Percentiles rank a stretch among this genome's conserved stretches.
These are phyloP conservation scores for Zoanthus sansibaricus DNA, from an alignment of 92 coral and sea anemone species.

Conservation along the genomic window DNA sequence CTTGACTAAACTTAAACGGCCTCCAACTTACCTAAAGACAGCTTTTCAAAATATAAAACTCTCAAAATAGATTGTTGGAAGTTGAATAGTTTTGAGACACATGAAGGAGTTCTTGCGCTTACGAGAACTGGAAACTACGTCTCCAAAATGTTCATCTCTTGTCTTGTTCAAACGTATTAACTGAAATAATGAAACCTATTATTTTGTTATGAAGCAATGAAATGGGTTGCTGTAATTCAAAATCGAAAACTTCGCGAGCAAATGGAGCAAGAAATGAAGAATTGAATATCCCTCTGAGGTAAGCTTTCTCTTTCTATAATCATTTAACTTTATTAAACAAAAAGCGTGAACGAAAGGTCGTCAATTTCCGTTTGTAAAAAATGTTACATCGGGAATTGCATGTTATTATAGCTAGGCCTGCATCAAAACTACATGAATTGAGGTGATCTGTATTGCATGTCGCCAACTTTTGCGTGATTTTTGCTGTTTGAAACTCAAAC, in stretches of 20 bases:
- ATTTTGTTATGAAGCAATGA: conserved; percentile 22
- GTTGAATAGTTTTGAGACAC: not conserved
- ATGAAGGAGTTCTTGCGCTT: conserved; percentile 10
- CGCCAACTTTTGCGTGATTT: not conserved
- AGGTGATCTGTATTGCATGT: not conserved
- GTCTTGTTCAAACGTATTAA: conserved; percentile 7
- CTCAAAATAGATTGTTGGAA: not conserved
- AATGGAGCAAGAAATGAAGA: conserved; percentile 55
- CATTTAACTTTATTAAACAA: not conserved
- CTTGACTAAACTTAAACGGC: not conserved
- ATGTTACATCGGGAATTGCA: not conserved
- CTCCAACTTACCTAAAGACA: not conserved
- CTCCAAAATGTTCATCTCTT: conserved; percentile 16
- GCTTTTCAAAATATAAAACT: not conserved
- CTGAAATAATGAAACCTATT: not conserved
- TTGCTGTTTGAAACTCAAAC: not conserved
- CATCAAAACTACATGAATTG: not conserved
- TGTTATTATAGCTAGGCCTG: not conserved
- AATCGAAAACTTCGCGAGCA: conserved; percentile 61
- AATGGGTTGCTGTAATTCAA: conserved; percentile 86
- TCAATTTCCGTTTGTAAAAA: conserved; percentile 19
- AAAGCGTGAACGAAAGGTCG: not conserved
- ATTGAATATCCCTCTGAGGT: conserved; percentile 62
- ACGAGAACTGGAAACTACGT: not conserved
- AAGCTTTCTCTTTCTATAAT: conserved; percentile 8